Evolutionary conservation across 2,797 vertebrate genomes (phyloP), one percentile per base, ranked within the genome.

Genomic region (Lutjanus argentimaculatus): DNA sequence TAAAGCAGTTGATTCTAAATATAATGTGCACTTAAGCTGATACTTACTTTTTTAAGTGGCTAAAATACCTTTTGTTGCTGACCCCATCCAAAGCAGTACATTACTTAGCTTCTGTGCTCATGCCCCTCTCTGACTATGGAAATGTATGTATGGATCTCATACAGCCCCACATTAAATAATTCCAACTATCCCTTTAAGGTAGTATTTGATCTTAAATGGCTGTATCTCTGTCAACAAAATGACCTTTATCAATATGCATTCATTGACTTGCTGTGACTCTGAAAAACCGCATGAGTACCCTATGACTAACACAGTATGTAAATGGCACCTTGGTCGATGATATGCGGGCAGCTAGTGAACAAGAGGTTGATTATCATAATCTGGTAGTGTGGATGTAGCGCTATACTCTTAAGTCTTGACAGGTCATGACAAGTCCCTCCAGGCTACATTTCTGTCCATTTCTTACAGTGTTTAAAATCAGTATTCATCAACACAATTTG

Each of bases 401-500:
- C 79, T 65, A 70, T 61, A 16, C 77, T 85, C 78, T 82, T 66
- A 74, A 88, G 46, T 68, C 70, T 64, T 87, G 84, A 86, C 87
- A 79, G 84, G 83, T 83, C 85, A 75, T 78, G 84, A 88, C 72
- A 85, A 76, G 73, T 85, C 75, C 76, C 75, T 21, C 70, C 49
- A 62, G 86, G 70, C 61, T 71, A 63, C 55, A 69, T 86, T 80
- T 90, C 80, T 77, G 69, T 53, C 64, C 77, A 69, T 86, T 92
- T 90, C 85, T 89, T 71, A 70, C 75, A 46, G 71, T 81, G 62
- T 72, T 65, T 83, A 66, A 89, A 92, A 93, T 94, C 85, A 82
- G 89, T 85, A 92, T 94, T 94, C 89, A 93, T 90, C 81, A 80
- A 85, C 81, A 72, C 84, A 85, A 91, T 89, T 86, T 74, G 83